Percentiles rank a stretch among this genome's conserved stretches.
phyloP scores from a whole-genome alignment of 2,888 invertebrate genomes.

The Eupithecia dodoneata region DNA sequence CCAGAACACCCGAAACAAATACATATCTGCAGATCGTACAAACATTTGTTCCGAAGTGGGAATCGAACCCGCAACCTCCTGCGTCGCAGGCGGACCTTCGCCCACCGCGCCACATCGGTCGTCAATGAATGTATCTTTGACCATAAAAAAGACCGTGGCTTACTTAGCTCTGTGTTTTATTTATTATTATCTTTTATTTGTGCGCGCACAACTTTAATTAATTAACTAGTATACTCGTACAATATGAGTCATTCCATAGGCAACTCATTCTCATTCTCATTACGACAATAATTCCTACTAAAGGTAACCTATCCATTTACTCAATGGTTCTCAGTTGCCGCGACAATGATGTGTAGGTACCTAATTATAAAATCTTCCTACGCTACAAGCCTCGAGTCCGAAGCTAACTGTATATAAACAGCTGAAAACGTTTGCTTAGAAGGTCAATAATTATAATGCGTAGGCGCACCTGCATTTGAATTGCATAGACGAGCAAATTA shows the following conservation, averaged over 20 bases:
- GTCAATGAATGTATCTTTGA: background rate
- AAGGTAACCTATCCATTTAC: background rate
- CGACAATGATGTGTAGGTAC: constrained; percentile 33
- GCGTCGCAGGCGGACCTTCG: no score
- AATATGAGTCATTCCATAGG: background rate
- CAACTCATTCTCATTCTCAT: no score
- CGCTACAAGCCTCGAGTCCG: constrained; percentile 48
- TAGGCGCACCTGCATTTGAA: constrained; percentile 40
- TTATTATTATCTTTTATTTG: background rate
- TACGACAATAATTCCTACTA: background rate
- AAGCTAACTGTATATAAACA: constrained; percentile 59
- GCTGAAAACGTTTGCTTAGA: constrained; percentile 50
- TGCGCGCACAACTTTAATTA: background rate
- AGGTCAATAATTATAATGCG: constrained; percentile 48
- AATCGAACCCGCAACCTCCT: no score
- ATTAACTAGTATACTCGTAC: background rate
- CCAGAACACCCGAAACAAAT: no score
- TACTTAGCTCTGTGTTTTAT: constrained; percentile 1
- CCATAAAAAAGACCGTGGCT: constrained; percentile 3
- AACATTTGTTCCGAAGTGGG: no score
- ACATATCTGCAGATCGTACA: no score
- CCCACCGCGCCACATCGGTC: no score
- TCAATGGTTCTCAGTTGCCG: constrained; percentile 2
- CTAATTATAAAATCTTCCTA: constrained; percentile 34
- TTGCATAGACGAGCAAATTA: constrained; percentile 18